These are phyloP conservation scores for Campoletis raptor DNA, from an alignment of 2,888 invertebrate species.

Conservation along the genomic window DNA sequence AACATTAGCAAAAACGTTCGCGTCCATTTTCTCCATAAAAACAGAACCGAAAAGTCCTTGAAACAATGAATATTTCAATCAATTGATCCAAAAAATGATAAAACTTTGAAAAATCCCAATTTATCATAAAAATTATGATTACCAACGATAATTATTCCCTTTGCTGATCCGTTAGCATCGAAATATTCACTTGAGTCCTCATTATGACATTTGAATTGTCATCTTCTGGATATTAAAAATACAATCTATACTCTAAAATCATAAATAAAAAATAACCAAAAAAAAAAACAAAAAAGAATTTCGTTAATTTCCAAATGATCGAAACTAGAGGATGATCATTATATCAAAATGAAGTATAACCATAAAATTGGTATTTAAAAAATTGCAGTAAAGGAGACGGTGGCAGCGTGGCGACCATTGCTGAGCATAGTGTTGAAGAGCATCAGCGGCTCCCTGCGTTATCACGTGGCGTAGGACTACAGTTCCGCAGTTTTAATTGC, in stretches of 20 bases:
- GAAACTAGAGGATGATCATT: no score
- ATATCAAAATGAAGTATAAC: not conserved
- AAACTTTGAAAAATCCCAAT: not conserved
- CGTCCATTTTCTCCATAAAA: not conserved
- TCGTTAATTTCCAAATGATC: no score
- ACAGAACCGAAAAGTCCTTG: no score
- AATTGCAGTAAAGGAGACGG: conserved; percentile 87
- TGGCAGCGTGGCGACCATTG: conserved; percentile 85
- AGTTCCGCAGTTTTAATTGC: conserved; percentile 74
- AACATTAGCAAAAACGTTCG: not conserved
- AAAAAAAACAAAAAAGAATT: not conserved
- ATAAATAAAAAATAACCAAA: not conserved
- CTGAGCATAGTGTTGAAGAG: conserved; percentile 80
- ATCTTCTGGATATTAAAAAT: not conserved
- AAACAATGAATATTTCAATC: not conserved
- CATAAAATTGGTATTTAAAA: conserved; percentile 25
- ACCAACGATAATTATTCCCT: not conserved
- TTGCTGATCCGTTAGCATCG: not conserved
- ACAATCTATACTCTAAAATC: not conserved
- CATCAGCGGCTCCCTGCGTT: conserved; percentile 80
- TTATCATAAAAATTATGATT: not conserved
- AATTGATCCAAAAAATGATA: not conserved
- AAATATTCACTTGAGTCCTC: not conserved
- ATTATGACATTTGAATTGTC: not conserved
- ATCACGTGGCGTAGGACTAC: conserved; percentile 83